phyloP scores from a whole-genome alignment of 2,888 invertebrate genomes.

The Macrostomum cliftonense region DNA sequence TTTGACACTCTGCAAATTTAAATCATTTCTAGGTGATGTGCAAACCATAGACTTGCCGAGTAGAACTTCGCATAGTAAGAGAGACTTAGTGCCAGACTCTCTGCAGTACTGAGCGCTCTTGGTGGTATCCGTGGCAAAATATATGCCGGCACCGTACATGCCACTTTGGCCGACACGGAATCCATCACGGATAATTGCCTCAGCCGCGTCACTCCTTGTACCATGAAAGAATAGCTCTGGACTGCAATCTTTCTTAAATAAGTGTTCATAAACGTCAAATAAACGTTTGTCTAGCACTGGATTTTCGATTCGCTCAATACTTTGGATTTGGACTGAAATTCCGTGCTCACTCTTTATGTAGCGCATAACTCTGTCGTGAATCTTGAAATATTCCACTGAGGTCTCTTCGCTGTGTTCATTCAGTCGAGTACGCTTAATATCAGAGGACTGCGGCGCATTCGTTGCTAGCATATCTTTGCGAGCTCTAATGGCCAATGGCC shows the following conservation, averaged over 20 bases:
- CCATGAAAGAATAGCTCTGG: slow-evolving; percentile 13
- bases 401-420: slow-evolving; percentile 6
- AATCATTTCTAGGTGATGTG: background rate
- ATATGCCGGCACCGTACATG: background rate
- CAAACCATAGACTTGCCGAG: slow-evolving; percentile 9
- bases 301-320: slow-evolving; percentile 11
- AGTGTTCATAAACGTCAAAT: too few species aligned
- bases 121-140: too few species aligned
- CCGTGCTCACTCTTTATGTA: slow-evolving; percentile 12
- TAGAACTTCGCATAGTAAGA: slow-evolving; percentile 13
- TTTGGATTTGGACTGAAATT: slow-evolving; percentile 9
- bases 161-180: slow-evolving; percentile 2
- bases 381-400: slow-evolving; percentile 8
- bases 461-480: too few species aligned
- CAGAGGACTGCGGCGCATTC: too few species aligned
- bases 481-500: too few species aligned
- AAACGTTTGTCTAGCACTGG: background rate
- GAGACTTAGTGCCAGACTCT: slow-evolving; percentile 9
- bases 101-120: background rate
- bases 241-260: too few species aligned
- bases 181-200: slow-evolving; percentile 7
- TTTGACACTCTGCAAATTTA: slow-evolving; percentile 2
- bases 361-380: slow-evolving; percentile 9
- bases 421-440: too few species aligned
- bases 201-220: slow-evolving; percentile 5